Conservation (phyloP, 2,797 vertebrate species). For the Spinibarbus caldwelli region DNA sequence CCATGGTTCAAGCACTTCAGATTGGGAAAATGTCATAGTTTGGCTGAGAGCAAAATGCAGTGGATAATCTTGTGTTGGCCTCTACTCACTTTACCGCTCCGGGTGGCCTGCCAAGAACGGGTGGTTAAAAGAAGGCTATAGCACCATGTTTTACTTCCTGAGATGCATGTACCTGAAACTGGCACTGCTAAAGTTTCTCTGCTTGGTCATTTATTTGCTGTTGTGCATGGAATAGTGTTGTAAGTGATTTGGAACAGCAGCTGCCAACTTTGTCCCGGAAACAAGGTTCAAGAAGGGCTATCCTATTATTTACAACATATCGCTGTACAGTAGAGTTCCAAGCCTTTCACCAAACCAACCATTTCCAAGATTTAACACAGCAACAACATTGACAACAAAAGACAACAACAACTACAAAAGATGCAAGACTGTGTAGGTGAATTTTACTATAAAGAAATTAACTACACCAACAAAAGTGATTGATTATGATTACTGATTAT, state of each 20-base stretch:
- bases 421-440: background rate
- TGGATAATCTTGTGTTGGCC: slow-evolving; percentile 51
- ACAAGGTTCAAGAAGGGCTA: background rate
- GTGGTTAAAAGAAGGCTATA: slow-evolving; percentile 49
- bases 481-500: background rate
- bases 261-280: background rate
- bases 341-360: background rate
- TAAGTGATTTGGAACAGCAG: background rate
- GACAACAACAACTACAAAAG: background rate
- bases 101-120: slow-evolving; percentile 51
- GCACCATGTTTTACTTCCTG: slow-evolving; percentile 53
- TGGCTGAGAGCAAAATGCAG: slow-evolving; percentile 50
- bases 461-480: background rate
- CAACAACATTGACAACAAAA: too few relatives aligned
- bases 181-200: slow-evolving; percentile 28
- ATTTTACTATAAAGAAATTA: background rate
- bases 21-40: slow-evolving; percentile 65
- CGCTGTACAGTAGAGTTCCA: background rate
- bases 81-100: slow-evolving; percentile 37
- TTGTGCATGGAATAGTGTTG: background rate
- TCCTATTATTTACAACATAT: background rate
- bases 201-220: slow-evolving; percentile 18
- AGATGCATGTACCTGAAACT: slow-evolving; percentile 40
- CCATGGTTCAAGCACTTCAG: slow-evolving; percentile 64
- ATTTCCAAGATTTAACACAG: background rate